phyloP scores from a whole-genome alignment of 2,888 invertebrate genomes.

The Drosophila trichaetosa region DNA sequence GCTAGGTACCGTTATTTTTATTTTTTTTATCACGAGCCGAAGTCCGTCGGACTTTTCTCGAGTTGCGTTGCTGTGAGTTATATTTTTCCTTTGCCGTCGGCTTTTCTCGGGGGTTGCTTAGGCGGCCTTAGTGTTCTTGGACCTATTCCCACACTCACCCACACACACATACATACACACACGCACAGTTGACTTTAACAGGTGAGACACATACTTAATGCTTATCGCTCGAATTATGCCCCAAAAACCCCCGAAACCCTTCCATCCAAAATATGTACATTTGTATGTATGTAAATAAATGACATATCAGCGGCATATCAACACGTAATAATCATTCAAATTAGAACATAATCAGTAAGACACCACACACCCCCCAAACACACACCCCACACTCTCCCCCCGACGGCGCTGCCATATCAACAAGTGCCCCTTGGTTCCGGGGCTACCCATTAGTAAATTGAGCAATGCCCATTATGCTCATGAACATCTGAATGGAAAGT shows the following conservation, averaged over 20 bases:
- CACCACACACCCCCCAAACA: not conserved
- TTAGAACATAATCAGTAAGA: conserved; percentile 36
- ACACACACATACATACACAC: not conserved
- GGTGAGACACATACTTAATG: conserved; percentile 26
- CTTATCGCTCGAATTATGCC: conserved; percentile 16
- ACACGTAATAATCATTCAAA: conserved; percentile 56
- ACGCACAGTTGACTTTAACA: not conserved
- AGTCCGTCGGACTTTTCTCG: conserved; percentile 48
- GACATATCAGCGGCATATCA: conserved; percentile 36
- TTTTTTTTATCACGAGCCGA: conserved; percentile 3
- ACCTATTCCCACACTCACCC: conserved; percentile 18
- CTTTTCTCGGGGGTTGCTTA: conserved; percentile 43
- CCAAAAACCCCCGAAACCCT: conserved; percentile 10
- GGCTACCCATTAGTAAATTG: conserved; percentile 64
- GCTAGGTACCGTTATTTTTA: conserved; percentile 14
- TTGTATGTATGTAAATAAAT: conserved; percentile 23
- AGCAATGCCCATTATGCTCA: conserved; percentile 57
- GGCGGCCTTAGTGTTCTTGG: conserved; percentile 54
- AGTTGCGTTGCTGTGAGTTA: conserved; percentile 4
- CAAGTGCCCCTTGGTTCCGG: conserved; percentile 43
- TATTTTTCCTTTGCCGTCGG: conserved; percentile 36
- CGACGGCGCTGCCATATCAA: conserved; percentile 63
- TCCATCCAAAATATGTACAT: not conserved
- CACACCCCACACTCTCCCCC: not conserved
- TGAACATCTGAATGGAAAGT: conserved; percentile 7